Conservation (phyloP, 1,140 invertebrate genomes). For the Drusus annulatus region DNA sequence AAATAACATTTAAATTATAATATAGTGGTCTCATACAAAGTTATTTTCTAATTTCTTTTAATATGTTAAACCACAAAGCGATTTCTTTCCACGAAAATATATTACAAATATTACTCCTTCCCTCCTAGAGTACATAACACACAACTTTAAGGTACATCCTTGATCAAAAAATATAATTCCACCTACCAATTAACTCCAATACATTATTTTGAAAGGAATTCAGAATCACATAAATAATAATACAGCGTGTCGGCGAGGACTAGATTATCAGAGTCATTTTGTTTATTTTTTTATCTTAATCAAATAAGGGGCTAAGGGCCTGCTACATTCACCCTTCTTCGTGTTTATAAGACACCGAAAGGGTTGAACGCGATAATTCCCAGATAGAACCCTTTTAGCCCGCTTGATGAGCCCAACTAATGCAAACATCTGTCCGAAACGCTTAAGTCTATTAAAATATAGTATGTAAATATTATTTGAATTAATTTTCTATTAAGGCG, state of each 20-base stretch:
- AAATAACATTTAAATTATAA: too few relatives aligned
- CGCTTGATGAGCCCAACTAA: conserved; percentile 15
- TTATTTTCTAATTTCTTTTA: too few relatives aligned
- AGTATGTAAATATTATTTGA: conserved; percentile 17
- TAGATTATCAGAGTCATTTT: conserved; percentile 37
- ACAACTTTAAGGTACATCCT: too few relatives aligned
- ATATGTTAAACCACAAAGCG: too few relatives aligned
- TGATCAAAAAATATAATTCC: too few relatives aligned
- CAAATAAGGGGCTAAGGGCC: conserved; percentile 53
- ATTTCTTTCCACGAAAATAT: too few relatives aligned
- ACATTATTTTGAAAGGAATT: neutral
- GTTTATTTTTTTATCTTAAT: conserved; percentile 53
- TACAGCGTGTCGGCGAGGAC: conserved; percentile 37
- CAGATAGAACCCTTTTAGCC: conserved; percentile 3
- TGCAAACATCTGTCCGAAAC: conserved; percentile 46
- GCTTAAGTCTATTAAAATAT: conserved; percentile 23
- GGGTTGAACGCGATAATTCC: conserved; percentile 55
- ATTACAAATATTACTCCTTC: too few relatives aligned
- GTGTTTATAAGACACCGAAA: conserved; percentile 56
- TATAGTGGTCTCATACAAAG: too few relatives aligned
- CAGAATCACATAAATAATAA: conserved; percentile 40
- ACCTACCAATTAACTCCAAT: too few relatives aligned
- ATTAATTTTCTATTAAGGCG: conserved; percentile 10
- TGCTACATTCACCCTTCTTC: conserved; percentile 38
- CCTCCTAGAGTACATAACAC: too few relatives aligned